Percentiles rank a stretch among this genome's conserved stretches.
Evolutionary conservation across 2,888 invertebrate genomes (phyloP).

Genomic region (Tinea pellionella): DNA sequence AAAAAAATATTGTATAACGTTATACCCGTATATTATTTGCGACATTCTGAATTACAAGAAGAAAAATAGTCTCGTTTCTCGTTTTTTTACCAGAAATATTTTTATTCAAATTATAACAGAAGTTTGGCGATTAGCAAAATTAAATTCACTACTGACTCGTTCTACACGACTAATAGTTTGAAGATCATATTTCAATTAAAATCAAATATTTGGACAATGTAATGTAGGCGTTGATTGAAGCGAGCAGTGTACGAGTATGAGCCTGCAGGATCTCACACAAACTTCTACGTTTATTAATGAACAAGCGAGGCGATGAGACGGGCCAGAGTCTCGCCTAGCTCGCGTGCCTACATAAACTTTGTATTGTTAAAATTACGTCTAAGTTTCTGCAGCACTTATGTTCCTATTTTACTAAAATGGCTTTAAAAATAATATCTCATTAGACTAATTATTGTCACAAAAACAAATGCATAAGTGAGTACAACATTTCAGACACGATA

Average conservation of each 20-base stretch:
- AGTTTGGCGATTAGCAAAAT: too few species aligned
- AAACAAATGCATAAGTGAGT: background rate
- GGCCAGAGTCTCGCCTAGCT: background rate
- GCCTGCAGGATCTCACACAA: background rate
- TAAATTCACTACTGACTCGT: too few species aligned
- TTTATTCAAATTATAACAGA: too few species aligned
- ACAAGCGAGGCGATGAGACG: background rate
- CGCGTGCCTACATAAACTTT: background rate
- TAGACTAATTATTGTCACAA: background rate
- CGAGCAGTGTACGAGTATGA: background rate
- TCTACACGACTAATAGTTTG: too few species aligned
- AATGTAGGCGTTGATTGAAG: background rate
- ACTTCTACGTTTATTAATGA: constrained; percentile 8
- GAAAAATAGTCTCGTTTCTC: too few species aligned
- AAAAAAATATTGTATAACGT: too few species aligned
- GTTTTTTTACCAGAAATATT: too few species aligned
- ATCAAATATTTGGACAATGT: background rate
- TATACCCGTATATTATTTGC: too few species aligned
- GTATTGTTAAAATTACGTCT: constrained; percentile 5
- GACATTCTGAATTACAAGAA: too few species aligned
- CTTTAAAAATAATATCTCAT: background rate
- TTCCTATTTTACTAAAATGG: background rate
- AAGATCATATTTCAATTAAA: background rate
- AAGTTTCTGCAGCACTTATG: background rate
- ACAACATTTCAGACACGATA: background rate